A percentile compares a stretch with the other conserved stretches of the same genome.
Evolutionary conservation across 2,888 invertebrate genomes (phyloP).

Genomic region (Drosophila prostipennis): DNA sequence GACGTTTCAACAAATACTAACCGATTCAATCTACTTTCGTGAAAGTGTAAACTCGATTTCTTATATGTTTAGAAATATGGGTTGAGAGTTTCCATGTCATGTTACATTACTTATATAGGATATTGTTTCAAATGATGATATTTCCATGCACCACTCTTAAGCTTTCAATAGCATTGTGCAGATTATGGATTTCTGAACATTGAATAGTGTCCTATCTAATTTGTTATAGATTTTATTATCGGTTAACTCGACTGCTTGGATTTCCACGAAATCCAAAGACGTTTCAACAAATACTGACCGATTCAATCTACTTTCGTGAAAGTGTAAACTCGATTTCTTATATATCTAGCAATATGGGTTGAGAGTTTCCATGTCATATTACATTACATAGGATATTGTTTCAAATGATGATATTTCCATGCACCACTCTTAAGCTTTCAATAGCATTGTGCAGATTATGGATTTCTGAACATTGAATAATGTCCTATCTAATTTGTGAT

Average conservation of each 20-base stretch:
- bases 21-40: neutral
- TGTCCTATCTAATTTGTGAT: too few species aligned
- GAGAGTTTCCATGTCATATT: too few species aligned
- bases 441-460: neutral
- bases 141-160: neutral
- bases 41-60: neutral
- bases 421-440: neutral
- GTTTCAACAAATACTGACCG: too few species aligned
- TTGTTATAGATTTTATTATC: neutral
- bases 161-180: neutral
- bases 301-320: too few species aligned
- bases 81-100: too few species aligned
- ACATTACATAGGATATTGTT: neutral
- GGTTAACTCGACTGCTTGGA: neutral
- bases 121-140: conserved; percentile 4
- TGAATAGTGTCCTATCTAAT: neutral
- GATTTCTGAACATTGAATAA: neutral
- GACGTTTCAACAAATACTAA: too few species aligned
- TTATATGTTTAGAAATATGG: neutral
- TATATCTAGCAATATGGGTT: too few species aligned
- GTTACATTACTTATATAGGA: neutral
- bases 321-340: too few species aligned
- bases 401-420: conserved; percentile 5
- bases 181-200: neutral
- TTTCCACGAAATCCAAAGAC: too few species aligned